Percentiles rank a stretch among this genome's conserved stretches.
Evolutionary conservation across 1,140 invertebrate species (phyloP).

Genomic region (Lordiphosa mommai): DNA sequence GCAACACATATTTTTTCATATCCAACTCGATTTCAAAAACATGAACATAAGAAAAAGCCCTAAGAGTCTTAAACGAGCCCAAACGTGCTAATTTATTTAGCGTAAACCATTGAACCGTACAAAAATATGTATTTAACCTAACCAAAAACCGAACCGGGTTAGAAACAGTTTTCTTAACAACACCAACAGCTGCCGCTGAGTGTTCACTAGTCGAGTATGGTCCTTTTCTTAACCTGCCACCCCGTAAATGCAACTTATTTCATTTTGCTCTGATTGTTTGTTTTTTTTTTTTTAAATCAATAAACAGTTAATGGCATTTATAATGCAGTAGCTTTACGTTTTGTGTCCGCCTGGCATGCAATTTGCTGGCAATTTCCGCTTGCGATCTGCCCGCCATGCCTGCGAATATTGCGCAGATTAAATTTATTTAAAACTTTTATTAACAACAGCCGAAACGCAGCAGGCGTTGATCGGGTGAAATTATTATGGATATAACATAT

Average conservation of each 20-base stretch:
- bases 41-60: too few relatives aligned
- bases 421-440: constrained; percentile 71
- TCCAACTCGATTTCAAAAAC: too few relatives aligned
- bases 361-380: constrained; percentile 67
- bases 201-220: neutral
- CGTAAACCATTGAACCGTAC: too few relatives aligned
- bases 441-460: constrained; percentile 51
- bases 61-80: too few relatives aligned
- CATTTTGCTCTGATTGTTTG: constrained; percentile 12
- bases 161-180: too few relatives aligned
- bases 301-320: constrained; percentile 42
- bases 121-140: too few relatives aligned
- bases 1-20: too few relatives aligned
- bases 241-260: neutral
- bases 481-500: constrained; percentile 39
- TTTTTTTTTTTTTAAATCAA: constrained; percentile 47
- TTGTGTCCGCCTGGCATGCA: constrained; percentile 25
- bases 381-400: constrained; percentile 17
- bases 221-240: neutral
- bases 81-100: too few relatives aligned
- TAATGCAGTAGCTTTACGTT: constrained; percentile 49
- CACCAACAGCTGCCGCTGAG: too few relatives aligned
- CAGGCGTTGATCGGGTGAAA: constrained; percentile 19
- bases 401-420: constrained; percentile 64
- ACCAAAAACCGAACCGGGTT: too few relatives aligned